Conservation (phyloP, 1,140 invertebrate species). For the Formica selysi region DNA sequence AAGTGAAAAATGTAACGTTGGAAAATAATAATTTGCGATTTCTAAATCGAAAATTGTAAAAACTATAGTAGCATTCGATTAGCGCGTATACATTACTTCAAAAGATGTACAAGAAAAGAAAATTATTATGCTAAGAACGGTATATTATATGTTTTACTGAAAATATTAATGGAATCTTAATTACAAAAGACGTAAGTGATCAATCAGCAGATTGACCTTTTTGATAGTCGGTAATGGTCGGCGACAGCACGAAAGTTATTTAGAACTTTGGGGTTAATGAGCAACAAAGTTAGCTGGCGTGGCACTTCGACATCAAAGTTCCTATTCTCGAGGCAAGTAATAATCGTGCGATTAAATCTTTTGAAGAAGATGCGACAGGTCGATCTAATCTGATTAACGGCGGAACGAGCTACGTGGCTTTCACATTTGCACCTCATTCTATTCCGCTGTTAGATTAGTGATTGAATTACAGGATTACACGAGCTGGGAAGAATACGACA, state of each 20-base stretch:
- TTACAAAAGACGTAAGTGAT: background rate
- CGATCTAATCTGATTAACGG: constrained; percentile 35
- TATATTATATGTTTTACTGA: too few relatives aligned
- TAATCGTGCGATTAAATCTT: constrained; percentile 45
- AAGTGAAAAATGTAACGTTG: too few relatives aligned
- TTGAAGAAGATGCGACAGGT: constrained; percentile 1
- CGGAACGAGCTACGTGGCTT: background rate
- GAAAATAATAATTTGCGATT: too few relatives aligned
- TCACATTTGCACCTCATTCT: constrained; percentile 16
- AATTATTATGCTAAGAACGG: too few relatives aligned
- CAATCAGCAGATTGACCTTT: background rate
- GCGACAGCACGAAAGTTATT: background rate
- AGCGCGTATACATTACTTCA: too few relatives aligned
- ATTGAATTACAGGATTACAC: background rate
- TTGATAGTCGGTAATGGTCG: background rate
- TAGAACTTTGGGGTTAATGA: constrained; percentile 47
- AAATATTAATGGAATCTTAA: constrained; percentile 3
- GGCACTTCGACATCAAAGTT: background rate
- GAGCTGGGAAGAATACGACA: background rate
- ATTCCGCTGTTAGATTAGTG: background rate
- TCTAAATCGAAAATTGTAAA: too few relatives aligned
- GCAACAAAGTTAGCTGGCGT: constrained; percentile 13
- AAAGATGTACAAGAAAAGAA: too few relatives aligned
- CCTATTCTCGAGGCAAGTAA: constrained; percentile 1
- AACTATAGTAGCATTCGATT: too few relatives aligned